Evolutionary conservation across 2,888 invertebrate genomes (phyloP), one percentile per base, ranked within the genome.

Genomic region (Lasioglossum oenotherae): DNA sequence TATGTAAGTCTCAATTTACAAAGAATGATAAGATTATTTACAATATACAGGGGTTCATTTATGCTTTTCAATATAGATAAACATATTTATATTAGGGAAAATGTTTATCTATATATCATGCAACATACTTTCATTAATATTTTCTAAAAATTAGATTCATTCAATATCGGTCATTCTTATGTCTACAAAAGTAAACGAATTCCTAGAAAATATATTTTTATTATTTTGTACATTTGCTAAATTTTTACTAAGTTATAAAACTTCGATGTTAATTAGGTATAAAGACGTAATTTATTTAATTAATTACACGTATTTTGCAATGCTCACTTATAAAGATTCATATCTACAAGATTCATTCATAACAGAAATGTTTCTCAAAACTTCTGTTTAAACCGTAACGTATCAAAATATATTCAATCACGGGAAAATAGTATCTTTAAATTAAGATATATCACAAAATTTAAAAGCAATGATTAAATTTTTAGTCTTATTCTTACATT

Each of bases 401-500:
- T 49, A 71, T 16, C 16, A 19, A 78, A 12, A 71, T 57, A 60
- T 81, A 71, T 79, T 74, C 16, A 35, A 77, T 71, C 31, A 41
- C 23, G 5, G 27, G 60, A 76, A 35, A 31, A 49, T 57, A 53
- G 57, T 74, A 60, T 81, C n/a, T 69, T 14, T 27, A 49, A 44
- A 31, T n/a, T 72, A 74, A 64, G n/a, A 46, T 77, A 49, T 44
- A 19, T 80, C 31, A n/a, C 8, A 73, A 78, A 57, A 78, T 72
- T 78, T 49, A 53, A 77, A 38, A 44, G 12, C 23, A 57, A 67
- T 60, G 5, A 31, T 74, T 41, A 75, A 53, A 57, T 27, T 78
- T 78, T 67, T 75, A 81, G 60, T 85, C 57, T 16, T 23, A 74
- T 82, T 79, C 64, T 85, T 76, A 82, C 53, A 82, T 84, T 85